Evolutionary conservation across 2,888 invertebrate genomes (phyloP).

Genomic region (Hypsopygia costalis): DNA sequence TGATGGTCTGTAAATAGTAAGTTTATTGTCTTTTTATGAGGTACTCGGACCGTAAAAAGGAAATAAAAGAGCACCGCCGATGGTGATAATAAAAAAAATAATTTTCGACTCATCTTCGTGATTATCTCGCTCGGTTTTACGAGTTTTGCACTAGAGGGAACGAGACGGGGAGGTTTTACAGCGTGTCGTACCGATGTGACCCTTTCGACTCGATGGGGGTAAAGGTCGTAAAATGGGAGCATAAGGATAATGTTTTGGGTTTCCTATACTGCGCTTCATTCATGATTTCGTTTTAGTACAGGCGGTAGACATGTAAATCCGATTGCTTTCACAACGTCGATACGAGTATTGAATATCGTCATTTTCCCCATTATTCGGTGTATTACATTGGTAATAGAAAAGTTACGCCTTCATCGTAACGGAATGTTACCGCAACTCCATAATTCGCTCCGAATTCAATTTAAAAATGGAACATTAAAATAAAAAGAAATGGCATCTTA

Average conservation of each 20-base stretch:
- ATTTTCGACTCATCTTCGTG: conserved; percentile 79
- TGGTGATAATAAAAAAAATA: conserved; percentile 81
- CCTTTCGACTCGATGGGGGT: conserved; percentile 78
- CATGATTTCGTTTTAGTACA: conserved; percentile 79
- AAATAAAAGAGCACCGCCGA: conserved; percentile 82
- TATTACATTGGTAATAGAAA: conserved; percentile 70
- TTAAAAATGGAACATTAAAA: conserved; percentile 15
- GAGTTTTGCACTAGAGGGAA: conserved; percentile 44
- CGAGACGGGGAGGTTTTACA: conserved; percentile 57
- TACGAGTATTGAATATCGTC: conserved; percentile 57
- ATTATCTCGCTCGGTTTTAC: conserved; percentile 73
- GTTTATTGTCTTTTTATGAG: conserved; percentile 82
- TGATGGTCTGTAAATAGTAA: conserved; percentile 82
- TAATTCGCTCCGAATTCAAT: background rate
- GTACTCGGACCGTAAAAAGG: conserved; percentile 82
- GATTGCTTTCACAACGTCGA: conserved; percentile 69
- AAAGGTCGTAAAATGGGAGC: conserved; percentile 80
- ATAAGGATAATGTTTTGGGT: conserved; percentile 81
- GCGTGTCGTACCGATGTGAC: conserved; percentile 74
- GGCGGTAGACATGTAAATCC: conserved; percentile 77
- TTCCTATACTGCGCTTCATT: conserved; percentile 78
- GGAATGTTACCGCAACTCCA: background rate
- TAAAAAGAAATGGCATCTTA: too few relatives aligned
- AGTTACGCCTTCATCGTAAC: conserved; percentile 13
- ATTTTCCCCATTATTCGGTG: conserved; percentile 59